Conservation (phyloP, 2,888 invertebrate species). For the Trissolcus brochymenae region DNA sequence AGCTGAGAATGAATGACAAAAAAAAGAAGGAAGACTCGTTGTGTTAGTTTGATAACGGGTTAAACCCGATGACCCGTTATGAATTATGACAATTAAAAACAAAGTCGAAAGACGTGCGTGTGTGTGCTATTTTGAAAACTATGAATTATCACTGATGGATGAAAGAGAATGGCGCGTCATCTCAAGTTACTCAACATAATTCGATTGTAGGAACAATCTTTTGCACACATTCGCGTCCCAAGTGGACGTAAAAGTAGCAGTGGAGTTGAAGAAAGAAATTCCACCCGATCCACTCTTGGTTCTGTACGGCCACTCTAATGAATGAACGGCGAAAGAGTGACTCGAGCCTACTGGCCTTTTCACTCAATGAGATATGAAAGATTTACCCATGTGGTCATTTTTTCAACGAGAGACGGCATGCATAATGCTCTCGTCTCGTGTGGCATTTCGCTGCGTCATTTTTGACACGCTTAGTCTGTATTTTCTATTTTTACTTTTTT, state of each 20-base stretch:
- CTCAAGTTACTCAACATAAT: slow-evolving; percentile 55
- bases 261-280: slow-evolving; percentile 68
- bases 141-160: slow-evolving; percentile 38
- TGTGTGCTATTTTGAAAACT: slow-evolving; percentile 53
- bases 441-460: slow-evolving; percentile 61
- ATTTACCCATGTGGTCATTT: slow-evolving; percentile 72
- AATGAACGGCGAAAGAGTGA: slow-evolving; percentile 67
- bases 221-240: slow-evolving; percentile 42
- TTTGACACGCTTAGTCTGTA: slow-evolving; percentile 57
- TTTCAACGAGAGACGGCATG: slow-evolving; percentile 61
- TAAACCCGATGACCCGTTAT: no score
- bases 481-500: slow-evolving; percentile 57
- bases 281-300: slow-evolving; percentile 68
- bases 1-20: no score
- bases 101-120: no score
- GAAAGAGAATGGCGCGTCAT: slow-evolving; percentile 52
- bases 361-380: slow-evolving; percentile 67
- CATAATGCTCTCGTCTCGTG: slow-evolving; percentile 61
- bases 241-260: slow-evolving; percentile 59
- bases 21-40: no score
- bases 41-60: no score
- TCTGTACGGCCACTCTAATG: slow-evolving; percentile 68
- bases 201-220: slow-evolving; percentile 56
- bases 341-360: slow-evolving; percentile 61
- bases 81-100: no score